Conservation (phyloP, 2,888 invertebrate genomes). For the Epinotia brunnichana region DNA sequence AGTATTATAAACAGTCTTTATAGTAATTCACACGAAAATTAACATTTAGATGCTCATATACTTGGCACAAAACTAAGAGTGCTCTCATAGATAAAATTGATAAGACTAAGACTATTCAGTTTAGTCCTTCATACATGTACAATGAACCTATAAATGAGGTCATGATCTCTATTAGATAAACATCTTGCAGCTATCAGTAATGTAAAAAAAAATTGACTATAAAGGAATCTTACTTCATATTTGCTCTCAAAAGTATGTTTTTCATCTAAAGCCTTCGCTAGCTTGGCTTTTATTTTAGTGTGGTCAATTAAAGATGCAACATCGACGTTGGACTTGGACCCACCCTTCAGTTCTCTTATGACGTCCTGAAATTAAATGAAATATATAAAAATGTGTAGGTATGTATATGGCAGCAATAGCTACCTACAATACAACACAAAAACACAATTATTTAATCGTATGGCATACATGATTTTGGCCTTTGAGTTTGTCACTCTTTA, state of each 20-base stretch:
- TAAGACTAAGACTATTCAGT: neutral
- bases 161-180: neutral
- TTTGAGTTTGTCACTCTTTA: no score
- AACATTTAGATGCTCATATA: neutral
- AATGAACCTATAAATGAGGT: neutral
- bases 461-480: no score
- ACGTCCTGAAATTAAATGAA: constrained; percentile 63
- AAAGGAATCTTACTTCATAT: constrained; percentile 67
- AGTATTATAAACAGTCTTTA: neutral
- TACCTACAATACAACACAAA: no score
- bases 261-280: constrained; percentile 74
- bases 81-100: neutral
- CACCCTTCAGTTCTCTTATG: constrained; percentile 70
- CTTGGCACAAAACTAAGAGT: neutral
- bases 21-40: constrained; percentile 1
- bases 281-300: constrained; percentile 76
- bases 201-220: neutral
- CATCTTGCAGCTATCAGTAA: neutral
- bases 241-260: constrained; percentile 66
- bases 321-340: constrained; percentile 64
- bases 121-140: neutral
- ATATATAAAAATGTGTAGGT: neutral
- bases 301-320: constrained; percentile 72
- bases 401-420: no score
- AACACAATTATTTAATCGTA: no score